phyloP scores from a whole-genome alignment of 2,113 vertebrate species.

The Pseudois nayaur region DNA sequence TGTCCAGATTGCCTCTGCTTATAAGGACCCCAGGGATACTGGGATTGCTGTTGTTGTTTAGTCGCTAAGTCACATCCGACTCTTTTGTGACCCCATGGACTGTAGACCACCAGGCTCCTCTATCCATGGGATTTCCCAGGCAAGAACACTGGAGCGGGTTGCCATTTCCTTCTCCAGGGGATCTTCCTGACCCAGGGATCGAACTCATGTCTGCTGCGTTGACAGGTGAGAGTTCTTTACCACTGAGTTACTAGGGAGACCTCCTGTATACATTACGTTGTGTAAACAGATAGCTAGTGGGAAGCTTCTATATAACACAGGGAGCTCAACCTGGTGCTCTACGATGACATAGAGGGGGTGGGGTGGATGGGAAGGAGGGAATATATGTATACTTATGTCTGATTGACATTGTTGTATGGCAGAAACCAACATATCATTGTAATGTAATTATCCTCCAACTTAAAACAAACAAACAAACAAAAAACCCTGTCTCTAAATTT shows the following conservation, averaged over 20 bases:
- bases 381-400: neutral
- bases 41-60: neutral
- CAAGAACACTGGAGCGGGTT: neutral
- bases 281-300: neutral
- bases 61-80: fast-evolving
- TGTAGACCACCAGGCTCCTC: neutral
- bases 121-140: neutral
- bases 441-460: neutral
- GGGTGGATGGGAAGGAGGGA: neutral
- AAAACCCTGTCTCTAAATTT: neutral
- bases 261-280: neutral
- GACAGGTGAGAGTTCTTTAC: neutral
- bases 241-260: neutral
- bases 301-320: neutral
- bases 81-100: neutral
- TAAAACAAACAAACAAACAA: neutral
- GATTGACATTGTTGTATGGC: neutral
- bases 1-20: neutral
- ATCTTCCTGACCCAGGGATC: neutral
- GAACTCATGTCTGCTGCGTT: neutral
- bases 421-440: neutral
- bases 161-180: neutral
- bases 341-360: neutral
- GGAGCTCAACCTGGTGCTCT: neutral
- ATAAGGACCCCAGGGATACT: neutral